A percentile compares a stretch with the other conserved stretches of the same genome.
These are phyloP conservation scores for Neodiprion fabricii DNA, from an alignment of 1,140 invertebrate species.

Conservation along the genomic window DNA sequence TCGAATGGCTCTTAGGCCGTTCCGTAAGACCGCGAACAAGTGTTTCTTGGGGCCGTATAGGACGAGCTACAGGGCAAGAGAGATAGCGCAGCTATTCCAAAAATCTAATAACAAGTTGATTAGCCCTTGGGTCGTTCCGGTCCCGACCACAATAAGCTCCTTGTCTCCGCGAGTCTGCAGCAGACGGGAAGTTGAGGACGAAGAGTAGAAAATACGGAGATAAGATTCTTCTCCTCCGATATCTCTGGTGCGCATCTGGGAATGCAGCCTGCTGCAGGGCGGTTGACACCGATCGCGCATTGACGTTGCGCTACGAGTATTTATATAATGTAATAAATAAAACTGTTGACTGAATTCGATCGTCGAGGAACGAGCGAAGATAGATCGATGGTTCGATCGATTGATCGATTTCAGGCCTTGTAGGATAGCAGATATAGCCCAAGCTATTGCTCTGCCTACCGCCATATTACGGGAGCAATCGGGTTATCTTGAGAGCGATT, in stretches of 20 bases:
- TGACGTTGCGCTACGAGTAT: not conserved
- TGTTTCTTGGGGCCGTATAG: not conserved
- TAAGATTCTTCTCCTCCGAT: conserved; percentile 23
- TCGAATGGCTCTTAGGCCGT: conserved; percentile 6
- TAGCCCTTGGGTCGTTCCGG: conserved; percentile 22
- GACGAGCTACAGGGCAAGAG: not conserved
- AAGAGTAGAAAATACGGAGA: conserved; percentile 17
- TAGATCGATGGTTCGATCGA: not conserved
- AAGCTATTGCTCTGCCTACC: not conserved
- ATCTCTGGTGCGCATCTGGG: conserved; percentile 35
- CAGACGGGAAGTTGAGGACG: not conserved
- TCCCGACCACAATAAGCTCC: not conserved
- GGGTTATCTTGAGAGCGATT: not conserved
- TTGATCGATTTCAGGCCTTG: not conserved
- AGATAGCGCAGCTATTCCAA: conserved; percentile 24
- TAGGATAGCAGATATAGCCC: not conserved
- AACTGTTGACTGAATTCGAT: conserved; percentile 3
- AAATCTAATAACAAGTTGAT: conserved; percentile 51
- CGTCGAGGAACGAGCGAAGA: not conserved
- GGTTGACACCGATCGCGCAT: conserved; percentile 5
- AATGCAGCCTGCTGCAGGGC: conserved; percentile 31
- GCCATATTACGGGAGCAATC: not conserved
- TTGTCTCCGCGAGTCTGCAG: conserved; percentile 10
- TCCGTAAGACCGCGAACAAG: conserved; percentile 11
- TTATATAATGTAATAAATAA: conserved; percentile 20